Base-by-base conservation (phyloP, 2,888 invertebrate genomes). In the Zygogramma bicolorata region DNA sequence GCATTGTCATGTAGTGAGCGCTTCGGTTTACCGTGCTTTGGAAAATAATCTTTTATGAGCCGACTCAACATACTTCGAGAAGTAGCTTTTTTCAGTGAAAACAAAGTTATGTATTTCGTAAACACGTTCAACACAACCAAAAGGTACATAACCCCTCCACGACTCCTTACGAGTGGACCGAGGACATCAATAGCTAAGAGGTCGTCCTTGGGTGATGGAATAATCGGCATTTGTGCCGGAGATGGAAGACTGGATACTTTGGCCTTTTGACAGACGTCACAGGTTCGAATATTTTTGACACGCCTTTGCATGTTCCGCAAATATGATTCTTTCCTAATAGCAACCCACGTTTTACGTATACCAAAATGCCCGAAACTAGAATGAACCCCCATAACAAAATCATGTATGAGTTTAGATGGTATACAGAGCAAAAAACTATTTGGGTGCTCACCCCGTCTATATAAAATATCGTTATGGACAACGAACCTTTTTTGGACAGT, bases 251-350 rank as follows among this genome's bases (percentile, higher is more conserved):
- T 25, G 3, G 70, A 70, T 13, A 49, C 20, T 60, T 70, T 66
- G 1, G 70, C 65, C 34, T 25, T 59, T 66, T 70, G 70, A 20
- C 70, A 66, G 13, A 70, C 20, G 13, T 59, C 22, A 62, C 70
- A 70, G 10, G 25, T 0, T 2, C 53, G 31, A 7, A 66, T 5
- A 27, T 66, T 66, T 42, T 70, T 70, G 18, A 65, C 29, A 5
- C 3, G 5, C 13, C 70, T 18, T n/a, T 65, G 40, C 70, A 70
- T 70, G 31, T 70, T 70, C 1, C 25, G 3, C 18, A 59, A 68
- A 60, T 58, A 58, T 6, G 15, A 13, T 15, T 58, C 58, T 0
- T 10, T 7, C 15, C 27, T 25, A 8, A 58, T 25, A 3, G 58
- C 58, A 2, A 58, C 27, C 58, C 58, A 58, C 6, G 29, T 29